phyloP scores from a whole-genome alignment of 2,113 vertebrate species.

The Pica pica region DNA sequence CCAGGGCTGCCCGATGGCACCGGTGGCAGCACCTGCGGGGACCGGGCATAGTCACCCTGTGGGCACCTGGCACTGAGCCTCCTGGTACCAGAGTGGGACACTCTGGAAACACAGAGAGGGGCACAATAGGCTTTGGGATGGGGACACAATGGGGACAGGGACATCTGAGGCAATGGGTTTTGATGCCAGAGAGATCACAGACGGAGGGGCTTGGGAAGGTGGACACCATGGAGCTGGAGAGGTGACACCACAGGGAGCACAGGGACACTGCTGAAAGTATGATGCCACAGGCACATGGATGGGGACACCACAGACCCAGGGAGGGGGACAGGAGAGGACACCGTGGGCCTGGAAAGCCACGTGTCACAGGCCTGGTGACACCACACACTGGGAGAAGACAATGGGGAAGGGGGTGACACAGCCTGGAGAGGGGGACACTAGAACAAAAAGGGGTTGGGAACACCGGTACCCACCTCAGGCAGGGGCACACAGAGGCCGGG shows the following conservation, averaged over 20 bases:
- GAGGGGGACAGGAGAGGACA: neutral
- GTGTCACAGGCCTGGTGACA: neutral
- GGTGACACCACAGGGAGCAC: neutral
- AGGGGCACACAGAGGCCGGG: conserved; percentile 34
- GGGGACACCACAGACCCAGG: neutral
- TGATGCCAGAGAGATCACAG: neutral
- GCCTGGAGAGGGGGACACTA: accelerated
- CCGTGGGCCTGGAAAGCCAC: accelerated
- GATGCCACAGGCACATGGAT: neutral
- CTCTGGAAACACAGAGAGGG: neutral
- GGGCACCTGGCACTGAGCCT: neutral
- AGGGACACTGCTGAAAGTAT: neutral
- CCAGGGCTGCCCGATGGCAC: conserved; percentile 47
- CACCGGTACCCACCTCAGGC: conserved; percentile 57
- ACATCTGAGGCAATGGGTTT: neutral
- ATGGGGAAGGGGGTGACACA: neutral
- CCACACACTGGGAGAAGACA: neutral
- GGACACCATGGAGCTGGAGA: neutral
- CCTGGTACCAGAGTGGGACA: neutral
- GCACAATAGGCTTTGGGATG: neutral
- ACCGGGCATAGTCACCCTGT: neutral
- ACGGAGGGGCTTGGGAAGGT: accelerated
- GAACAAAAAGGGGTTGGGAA: too few species aligned
- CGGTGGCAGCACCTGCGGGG: conserved; percentile 18
- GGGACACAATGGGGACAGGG: neutral